phyloP scores from a whole-genome alignment of 2,113 vertebrate genomes.

The Muscicapa adusta region DNA sequence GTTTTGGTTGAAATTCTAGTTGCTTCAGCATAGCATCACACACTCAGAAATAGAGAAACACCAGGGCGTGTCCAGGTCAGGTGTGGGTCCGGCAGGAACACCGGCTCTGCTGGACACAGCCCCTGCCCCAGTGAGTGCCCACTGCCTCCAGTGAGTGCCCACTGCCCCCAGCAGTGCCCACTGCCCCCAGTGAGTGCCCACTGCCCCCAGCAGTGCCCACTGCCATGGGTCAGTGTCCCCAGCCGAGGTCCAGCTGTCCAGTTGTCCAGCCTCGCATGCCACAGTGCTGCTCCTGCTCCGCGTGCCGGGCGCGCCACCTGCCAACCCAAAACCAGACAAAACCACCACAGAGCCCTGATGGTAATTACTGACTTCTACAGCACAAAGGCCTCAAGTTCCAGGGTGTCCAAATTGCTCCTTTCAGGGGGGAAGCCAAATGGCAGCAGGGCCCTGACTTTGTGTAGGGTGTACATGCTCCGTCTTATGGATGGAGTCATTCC shows the following conservation, averaged over 20 bases:
- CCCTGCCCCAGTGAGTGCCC: not conserved
- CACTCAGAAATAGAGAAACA: slow-evolving; percentile 23
- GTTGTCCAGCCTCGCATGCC: slow-evolving; percentile 70
- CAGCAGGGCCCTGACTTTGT: not conserved
- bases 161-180: not conserved
- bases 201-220: not conserved
- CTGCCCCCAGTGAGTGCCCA: no score
- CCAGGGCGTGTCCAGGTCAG: slow-evolving; percentile 33
- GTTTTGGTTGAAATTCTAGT: slow-evolving; percentile 58
- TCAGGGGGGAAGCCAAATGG: not conserved
- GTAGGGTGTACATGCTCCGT: fast-evolving
- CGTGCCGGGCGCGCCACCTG: not conserved
- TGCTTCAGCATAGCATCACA: slow-evolving; percentile 43
- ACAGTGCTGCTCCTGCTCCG: slow-evolving; percentile 73
- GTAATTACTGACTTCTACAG: not conserved
- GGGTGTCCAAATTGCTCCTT: not conserved
- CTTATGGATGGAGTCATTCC: fast-evolving
- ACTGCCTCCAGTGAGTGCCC: not conserved
- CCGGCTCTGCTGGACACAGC: no score
- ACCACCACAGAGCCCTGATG: not conserved
- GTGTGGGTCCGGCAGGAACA: not conserved
- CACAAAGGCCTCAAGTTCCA: not conserved
- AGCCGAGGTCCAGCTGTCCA: slow-evolving; percentile 58
- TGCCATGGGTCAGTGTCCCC: not conserved
- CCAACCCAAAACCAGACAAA: not conserved